A percentile compares a stretch with the other conserved stretches of the same genome.
Evolutionary conservation across 2,113 vertebrate genomes (phyloP).

Genomic region (Xyrauchen texanus): DNA sequence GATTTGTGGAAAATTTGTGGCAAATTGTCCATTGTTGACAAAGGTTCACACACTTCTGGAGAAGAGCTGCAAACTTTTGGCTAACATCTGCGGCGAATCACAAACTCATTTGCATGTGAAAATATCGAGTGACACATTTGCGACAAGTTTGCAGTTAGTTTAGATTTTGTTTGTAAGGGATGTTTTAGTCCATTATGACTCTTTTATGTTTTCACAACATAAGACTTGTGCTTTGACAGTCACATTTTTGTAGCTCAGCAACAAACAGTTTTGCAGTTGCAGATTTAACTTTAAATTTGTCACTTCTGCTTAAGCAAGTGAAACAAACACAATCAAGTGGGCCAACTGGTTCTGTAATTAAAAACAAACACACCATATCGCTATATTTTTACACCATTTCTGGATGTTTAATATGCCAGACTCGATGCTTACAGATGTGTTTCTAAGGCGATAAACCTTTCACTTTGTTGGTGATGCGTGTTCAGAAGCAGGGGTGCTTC

Average conservation of each 20-base stretch:
- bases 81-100: too few species aligned
- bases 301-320: neutral
- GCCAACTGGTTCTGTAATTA: constrained; percentile 39
- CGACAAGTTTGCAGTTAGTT: too few species aligned
- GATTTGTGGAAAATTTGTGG: too few species aligned
- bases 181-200: neutral
- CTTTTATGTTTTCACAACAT: constrained; percentile 25
- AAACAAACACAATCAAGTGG: neutral
- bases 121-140: too few species aligned
- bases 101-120: too few species aligned
- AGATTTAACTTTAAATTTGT: neutral
- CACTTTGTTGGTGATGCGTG: constrained; percentile 60
- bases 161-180: too few species aligned
- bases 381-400: constrained; percentile 62
- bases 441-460: constrained; percentile 68
- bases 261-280: too few species aligned
- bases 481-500: constrained; percentile 47
- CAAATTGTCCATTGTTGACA: too few species aligned
- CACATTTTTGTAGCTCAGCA: neutral
- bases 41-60: too few species aligned
- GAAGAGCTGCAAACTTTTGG: too few species aligned
- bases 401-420: constrained; percentile 62
- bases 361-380: constrained; percentile 63
- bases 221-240: too few species aligned
- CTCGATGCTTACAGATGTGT: constrained; percentile 69